Base-by-base conservation (phyloP, 2,797 vertebrate genomes). In the Tragelaphus oryx region DNA sequence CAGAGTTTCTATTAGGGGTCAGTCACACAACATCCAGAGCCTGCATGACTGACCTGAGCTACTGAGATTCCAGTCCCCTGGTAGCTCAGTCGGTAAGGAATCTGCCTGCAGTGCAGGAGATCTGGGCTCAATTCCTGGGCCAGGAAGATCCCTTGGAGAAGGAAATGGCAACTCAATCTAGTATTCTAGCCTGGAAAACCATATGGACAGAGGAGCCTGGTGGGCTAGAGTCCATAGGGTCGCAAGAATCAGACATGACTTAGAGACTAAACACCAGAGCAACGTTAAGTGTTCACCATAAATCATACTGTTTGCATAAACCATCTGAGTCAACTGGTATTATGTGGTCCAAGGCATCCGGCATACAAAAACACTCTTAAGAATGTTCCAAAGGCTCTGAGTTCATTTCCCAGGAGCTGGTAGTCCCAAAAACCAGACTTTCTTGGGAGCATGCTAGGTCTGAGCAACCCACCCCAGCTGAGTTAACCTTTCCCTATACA, bases 291-390 rank as follows among this genome's bases (percentile, higher is more conserved):
- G 22, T 52, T 90, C 33, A 54, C 59, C 41, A 85, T 65, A 95
- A 83, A 81, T 84, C 55, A 60, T 7, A 91, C 26, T 83, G 80
- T 65, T 76, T 88, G 54, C 16, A 87, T 84, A 90, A 95, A 95
- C 6, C 82, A 78, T 16, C 55, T 81, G 44, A 93, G 78, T 50
- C 54, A 60, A 52, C 41, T 81, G 60, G 62, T 76, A 76, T 55
- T 93, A 37, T 87, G 22, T 60, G 59, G 10, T 44, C 81, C 76
- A 92, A 92, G 26, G 12, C 55, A 17, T 50, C 33, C 4, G 1
- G 11, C 12, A 76, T 46, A 93, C 26, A 81, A 91, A 96, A 91
- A 22, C 46, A 87, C 5, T 84, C 59, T 87, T 74, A 57, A 92
- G 82, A 87, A 59, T 59, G 92, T 57, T 79, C 33, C 26, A 81